Conservation (phyloP, 2,888 invertebrate genomes). For the Nycteola revayana region DNA sequence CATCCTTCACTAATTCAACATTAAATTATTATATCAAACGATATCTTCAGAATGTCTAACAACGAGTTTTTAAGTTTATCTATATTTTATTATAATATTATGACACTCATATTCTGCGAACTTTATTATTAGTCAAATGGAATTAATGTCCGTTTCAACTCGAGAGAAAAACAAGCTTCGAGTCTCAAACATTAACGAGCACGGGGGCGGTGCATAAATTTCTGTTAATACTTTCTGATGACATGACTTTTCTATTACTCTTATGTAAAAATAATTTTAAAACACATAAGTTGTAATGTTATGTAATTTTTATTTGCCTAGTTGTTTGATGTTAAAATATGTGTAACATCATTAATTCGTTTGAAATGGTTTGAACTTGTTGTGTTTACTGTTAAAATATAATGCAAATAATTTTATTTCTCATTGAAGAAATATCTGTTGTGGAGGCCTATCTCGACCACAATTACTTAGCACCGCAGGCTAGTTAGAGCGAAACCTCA, state of each 20-base stretch:
- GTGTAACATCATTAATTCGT: slow-evolving; percentile 27
- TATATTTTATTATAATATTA: slow-evolving; percentile 8
- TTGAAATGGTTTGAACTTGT: slow-evolving; percentile 21
- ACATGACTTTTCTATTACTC: slow-evolving; percentile 35
- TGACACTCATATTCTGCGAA: slow-evolving; percentile 17
- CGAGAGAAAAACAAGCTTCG: slow-evolving; percentile 26
- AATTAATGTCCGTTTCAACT: slow-evolving; percentile 36
- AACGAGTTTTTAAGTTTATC: slow-evolving; percentile 1
- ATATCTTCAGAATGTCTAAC: slow-evolving; percentile 13
- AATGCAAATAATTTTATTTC: slow-evolving; percentile 15
- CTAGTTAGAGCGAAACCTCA: slow-evolving; percentile 15
- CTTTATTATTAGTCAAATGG: slow-evolving; percentile 28
- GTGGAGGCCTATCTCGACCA: slow-evolving; percentile 15
- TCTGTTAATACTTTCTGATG: slow-evolving; percentile 36
- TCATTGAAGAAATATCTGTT: slow-evolving; percentile 18
- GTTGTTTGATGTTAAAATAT: slow-evolving; percentile 33
- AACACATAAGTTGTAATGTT: slow-evolving; percentile 26
- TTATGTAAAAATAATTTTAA: slow-evolving; percentile 18
- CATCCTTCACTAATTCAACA: slow-evolving; percentile 6
- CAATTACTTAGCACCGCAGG: slow-evolving; percentile 20
- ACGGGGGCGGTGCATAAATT: slow-evolving; percentile 40
- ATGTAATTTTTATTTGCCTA: slow-evolving; percentile 23
- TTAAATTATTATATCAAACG: slow-evolving; percentile 20
- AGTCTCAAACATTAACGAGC: slow-evolving; percentile 37
- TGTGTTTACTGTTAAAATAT: slow-evolving; percentile 10